These are phyloP conservation scores for Oscarella lobularis DNA, from an alignment of 37 sponge, comb jelly and placozoan genomes.

Conservation along the genomic window DNA sequence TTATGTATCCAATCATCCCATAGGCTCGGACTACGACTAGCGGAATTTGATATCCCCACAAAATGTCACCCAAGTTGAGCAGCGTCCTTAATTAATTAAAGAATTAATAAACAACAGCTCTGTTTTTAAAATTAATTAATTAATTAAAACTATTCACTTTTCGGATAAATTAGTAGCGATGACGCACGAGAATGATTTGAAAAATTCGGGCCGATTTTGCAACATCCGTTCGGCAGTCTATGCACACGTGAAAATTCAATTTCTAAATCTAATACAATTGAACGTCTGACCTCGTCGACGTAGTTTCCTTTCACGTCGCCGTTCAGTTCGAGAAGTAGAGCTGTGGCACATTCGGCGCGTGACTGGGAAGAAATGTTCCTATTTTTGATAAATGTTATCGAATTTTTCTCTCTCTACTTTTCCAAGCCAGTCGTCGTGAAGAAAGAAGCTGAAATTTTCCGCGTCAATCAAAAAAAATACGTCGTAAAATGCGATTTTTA, in stretches of 20 bases:
- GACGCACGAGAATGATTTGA: constrained; percentile 51
- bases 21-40: constrained; percentile 45
- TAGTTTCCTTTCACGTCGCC: constrained; percentile 42
- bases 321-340: constrained; percentile 64
- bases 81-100: constrained; percentile 5
- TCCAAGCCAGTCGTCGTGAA: constrained; percentile 38
- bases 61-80: constrained; percentile 23
- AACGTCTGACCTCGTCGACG: constrained; percentile 31
- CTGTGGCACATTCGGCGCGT: constrained; percentile 27
- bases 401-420: too few species aligned
- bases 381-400: too few species aligned
- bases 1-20: constrained; percentile 66
- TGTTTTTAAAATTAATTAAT: too few species aligned
- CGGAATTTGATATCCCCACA: constrained; percentile 47
- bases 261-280: constrained; percentile 6
- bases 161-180: constrained; percentile 49
- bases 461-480: too few species aligned
- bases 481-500: neutral
- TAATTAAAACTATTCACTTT: too few species aligned
- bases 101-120: neutral
- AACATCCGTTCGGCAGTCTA: neutral
- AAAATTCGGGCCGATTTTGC: constrained; percentile 24
- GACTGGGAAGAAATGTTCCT: too few species aligned
- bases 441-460: constrained; percentile 53
- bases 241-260: too few species aligned